Percentiles rank a stretch among this genome's conserved stretches.
These are phyloP conservation scores for Leucoma salicis DNA, from an alignment of 2,888 invertebrate genomes.

Conservation along the genomic window DNA sequence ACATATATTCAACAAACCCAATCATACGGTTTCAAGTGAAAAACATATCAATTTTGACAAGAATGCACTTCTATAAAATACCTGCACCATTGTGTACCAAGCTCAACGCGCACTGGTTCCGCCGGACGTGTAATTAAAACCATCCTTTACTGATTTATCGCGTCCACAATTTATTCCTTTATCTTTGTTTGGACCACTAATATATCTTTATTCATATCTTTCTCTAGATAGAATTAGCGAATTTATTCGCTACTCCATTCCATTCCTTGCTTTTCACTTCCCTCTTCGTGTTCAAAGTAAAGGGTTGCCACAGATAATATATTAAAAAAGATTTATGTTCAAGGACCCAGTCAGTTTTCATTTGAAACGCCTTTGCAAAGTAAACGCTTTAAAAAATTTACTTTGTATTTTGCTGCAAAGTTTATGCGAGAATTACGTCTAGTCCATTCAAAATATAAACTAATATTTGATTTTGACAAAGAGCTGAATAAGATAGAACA, in stretches of 20 bases:
- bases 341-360: constrained; percentile 34
- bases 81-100: constrained; percentile 26
- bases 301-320: constrained; percentile 59
- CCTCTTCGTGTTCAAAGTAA: constrained; percentile 52
- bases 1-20: too few species aligned
- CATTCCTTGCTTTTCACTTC: constrained; percentile 16
- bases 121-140: constrained; percentile 75
- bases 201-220: constrained; percentile 77
- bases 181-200: constrained; percentile 76
- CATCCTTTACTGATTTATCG: constrained; percentile 79
- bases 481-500: too few species aligned
- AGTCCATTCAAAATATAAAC: too few species aligned
- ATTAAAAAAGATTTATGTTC: constrained; percentile 57
- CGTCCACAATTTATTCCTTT: constrained; percentile 79
- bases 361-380: constrained; percentile 6
- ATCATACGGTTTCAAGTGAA: too few species aligned
- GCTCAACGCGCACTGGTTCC: constrained; percentile 43
- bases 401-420: too few species aligned
- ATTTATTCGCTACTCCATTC: constrained; percentile 57
- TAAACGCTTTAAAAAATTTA: too few species aligned
- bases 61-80: not conserved
- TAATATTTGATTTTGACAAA: too few species aligned
- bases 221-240: constrained; percentile 76
- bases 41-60: not conserved
- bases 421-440: too few species aligned